These are phyloP conservation scores for Crax fasciolata DNA, from an alignment of 2,797 vertebrate genomes.

Conservation along the genomic window DNA sequence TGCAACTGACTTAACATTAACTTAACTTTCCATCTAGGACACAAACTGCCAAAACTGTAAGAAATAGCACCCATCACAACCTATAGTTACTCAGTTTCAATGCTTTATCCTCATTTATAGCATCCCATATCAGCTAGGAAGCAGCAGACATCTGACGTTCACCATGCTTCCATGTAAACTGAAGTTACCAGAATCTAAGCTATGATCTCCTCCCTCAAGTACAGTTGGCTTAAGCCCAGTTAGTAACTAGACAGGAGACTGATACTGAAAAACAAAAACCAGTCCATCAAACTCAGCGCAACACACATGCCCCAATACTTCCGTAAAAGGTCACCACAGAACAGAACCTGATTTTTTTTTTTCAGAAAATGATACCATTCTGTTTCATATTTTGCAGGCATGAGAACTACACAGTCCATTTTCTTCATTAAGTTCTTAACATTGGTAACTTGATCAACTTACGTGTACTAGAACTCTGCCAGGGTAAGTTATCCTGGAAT, in stretches of 20 bases:
- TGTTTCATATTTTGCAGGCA: neutral
- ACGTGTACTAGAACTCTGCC: neutral
- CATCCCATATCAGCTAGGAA: neutral
- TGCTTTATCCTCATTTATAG: neutral
- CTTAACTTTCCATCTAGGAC: neutral
- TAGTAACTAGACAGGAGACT: neutral
- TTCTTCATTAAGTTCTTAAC: conserved; percentile 29
- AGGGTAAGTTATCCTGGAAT: conserved; percentile 8
- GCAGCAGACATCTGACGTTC: neutral
- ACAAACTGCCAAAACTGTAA: neutral
- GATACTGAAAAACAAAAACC: neutral
- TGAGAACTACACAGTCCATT: neutral
- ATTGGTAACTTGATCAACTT: conserved; percentile 9
- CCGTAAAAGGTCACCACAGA: neutral
- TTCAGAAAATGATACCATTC: neutral
- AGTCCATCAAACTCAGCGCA: neutral
- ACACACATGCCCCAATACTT: neutral
- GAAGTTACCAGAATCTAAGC: neutral
- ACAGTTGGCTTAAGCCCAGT: neutral
- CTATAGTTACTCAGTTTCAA: neutral
- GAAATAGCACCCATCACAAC: neutral
- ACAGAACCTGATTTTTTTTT: neutral
- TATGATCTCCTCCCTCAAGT: neutral
- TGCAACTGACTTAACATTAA: neutral
- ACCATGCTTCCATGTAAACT: neutral